Evolutionary conservation across 2,888 invertebrate genomes (phyloP), one percentile per base, ranked within the genome.

Genomic region (Scaptodrosophila latifasciaeformis): DNA sequence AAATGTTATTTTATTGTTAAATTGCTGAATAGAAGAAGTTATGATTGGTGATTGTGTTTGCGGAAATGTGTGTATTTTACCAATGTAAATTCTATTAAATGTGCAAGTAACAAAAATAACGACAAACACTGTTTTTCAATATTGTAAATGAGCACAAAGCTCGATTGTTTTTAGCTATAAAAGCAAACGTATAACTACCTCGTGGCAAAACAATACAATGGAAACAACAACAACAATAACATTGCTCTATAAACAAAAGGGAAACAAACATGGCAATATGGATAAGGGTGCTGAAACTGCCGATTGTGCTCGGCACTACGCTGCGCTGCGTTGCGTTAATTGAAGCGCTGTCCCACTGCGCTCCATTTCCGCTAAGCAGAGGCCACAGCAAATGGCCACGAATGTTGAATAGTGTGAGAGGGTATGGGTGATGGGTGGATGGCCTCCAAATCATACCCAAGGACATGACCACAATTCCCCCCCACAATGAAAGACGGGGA

Each of bases 331-430:
- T 40, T 55, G 54, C 52, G 52, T 60, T 78, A 78, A 71, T 78
- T 71, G 68, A 70, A 70, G 67, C 70, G 60, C 60, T 59, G 57
- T 57, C 57, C 54, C 59, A 60, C 55, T 50, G 63, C 50, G 29
- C 46, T 46, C 37, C 50, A 62, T 77, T 77, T 77, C 67, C 67
- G 67, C 60, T 67, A 70, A 67, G 71, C 67, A 40, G 57, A 24
- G 50, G 60, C 71, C 77, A 65, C 59, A 62, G 62, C 51, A 48
- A 48, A 52, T 57, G 59, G 74, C 70, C 66, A 66, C 63, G 77
- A n/a, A n/a, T n/a, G n/a, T n/a, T n/a, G n/a, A n/a, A 17, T 24
- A 18, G 37, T 15, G 18, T 2, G 37, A 15, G 15, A 15, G 9
- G 15, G 37, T n/a, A n/a, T 5, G 24, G 24, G 7, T 1, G 37